These are phyloP conservation scores for Drosophila lini DNA, from an alignment of 1,140 invertebrate genomes.

Conservation along the genomic window DNA sequence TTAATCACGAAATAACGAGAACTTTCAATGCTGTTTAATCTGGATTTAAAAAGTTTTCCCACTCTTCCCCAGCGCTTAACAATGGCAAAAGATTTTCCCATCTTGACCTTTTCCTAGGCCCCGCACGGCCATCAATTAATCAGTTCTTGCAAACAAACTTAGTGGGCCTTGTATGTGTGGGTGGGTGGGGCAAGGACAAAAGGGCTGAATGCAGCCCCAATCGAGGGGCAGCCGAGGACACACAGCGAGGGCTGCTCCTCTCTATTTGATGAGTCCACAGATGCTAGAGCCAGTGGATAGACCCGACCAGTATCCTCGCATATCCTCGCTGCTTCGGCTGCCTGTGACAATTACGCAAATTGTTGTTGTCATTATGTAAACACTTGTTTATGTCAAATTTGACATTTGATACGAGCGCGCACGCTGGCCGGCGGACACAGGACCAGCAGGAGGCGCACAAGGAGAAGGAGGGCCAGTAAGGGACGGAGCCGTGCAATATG, in stretches of 20 bases:
- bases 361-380: constrained; percentile 82
- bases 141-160: constrained; percentile 38
- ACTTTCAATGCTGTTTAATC: constrained; percentile 9
- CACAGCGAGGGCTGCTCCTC: constrained; percentile 4
- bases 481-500: constrained; percentile 47
- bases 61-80: neutral
- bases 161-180: constrained; percentile 26
- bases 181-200: constrained; percentile 21
- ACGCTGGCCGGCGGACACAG: constrained; percentile 15
- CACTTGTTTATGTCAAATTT: constrained; percentile 82
- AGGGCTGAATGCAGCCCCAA: constrained; percentile 28
- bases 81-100: constrained; percentile 9
- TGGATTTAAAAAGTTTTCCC: constrained; percentile 20
- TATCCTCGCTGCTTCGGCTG: constrained; percentile 21
- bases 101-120: constrained; percentile 18
- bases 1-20: constrained; percentile 14
- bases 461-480: neutral
- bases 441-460: neutral
- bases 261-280: constrained; percentile 27
- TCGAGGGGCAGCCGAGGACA: constrained; percentile 6
- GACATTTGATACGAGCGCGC: constrained; percentile 72
- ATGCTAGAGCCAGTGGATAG: neutral
- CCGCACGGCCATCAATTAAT: constrained; percentile 57
- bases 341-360: constrained; percentile 78
- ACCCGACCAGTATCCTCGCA: constrained; percentile 7